Conservation (phyloP, 1,140 invertebrate species). For the Gryllus bimaculatus region DNA sequence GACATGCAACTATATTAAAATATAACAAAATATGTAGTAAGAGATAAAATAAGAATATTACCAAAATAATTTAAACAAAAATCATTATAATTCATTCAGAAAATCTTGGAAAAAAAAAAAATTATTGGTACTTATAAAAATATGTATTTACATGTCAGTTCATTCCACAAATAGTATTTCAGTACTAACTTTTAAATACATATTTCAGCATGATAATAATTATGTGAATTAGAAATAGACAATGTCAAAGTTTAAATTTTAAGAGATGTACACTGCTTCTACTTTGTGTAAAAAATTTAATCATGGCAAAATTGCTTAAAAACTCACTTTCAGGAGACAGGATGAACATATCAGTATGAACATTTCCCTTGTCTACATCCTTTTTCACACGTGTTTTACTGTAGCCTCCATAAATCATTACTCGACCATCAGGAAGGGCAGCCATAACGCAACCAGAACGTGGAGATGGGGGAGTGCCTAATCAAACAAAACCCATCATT, state of each 20-base stretch:
- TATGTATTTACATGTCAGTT: too few relatives aligned
- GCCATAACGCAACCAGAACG: conserved; percentile 66
- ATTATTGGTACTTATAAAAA: too few relatives aligned
- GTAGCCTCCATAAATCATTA: conserved; percentile 82
- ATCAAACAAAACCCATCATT: conserved; percentile 12
- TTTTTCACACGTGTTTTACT: conserved; percentile 69
- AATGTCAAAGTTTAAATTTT: neutral
- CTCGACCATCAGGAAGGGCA: conserved; percentile 46
- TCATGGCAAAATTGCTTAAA: neutral
- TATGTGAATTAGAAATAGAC: neutral
- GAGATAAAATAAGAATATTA: too few relatives aligned
- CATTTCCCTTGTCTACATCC: conserved; percentile 68
- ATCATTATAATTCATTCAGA: too few relatives aligned
- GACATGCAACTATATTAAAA: too few relatives aligned
- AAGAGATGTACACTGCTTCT: neutral
- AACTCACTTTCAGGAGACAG: conserved; percentile 57
- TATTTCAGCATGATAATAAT: neutral
- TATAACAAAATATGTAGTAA: too few relatives aligned
- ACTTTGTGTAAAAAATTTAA: neutral
- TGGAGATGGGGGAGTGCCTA: conserved; percentile 50
- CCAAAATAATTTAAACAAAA: too few relatives aligned
- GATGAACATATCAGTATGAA: conserved; percentile 74
- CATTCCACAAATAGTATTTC: too few relatives aligned
- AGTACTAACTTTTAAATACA: too few relatives aligned
- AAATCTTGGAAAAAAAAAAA: too few relatives aligned